These are phyloP conservation scores for Pholis gunnellus DNA, from an alignment of 2,113 vertebrate genomes.

Conservation along the genomic window DNA sequence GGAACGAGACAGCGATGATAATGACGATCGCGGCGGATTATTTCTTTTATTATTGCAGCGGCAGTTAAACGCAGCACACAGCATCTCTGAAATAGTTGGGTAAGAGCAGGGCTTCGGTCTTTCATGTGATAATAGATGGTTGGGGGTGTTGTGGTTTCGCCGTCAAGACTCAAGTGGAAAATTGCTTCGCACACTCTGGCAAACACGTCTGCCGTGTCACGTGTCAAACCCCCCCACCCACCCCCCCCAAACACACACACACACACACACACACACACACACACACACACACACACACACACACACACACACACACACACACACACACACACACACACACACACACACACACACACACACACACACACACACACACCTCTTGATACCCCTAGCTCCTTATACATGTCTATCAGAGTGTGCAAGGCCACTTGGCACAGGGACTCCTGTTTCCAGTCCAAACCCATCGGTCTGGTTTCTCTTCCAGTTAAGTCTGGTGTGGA, in stretches of 20 bases:
- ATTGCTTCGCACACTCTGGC: slow-evolving; percentile 70
- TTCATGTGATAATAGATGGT: slow-evolving; percentile 77
- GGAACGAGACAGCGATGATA: slow-evolving; percentile 37
- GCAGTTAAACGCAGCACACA: slow-evolving; percentile 47
- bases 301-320: slow-evolving; percentile 35
- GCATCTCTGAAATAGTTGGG: slow-evolving; percentile 58
- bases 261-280: slow-evolving; percentile 24
- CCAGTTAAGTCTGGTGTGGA: slow-evolving; percentile 49
- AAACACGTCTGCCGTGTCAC: slow-evolving; percentile 66
- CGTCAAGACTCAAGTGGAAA: slow-evolving; percentile 79
- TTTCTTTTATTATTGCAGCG: slow-evolving; percentile 55
- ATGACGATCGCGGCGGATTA: slow-evolving; percentile 40
- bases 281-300: too few species aligned
- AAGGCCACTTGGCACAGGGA: slow-evolving; percentile 52
- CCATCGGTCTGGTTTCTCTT: slow-evolving; percentile 61
- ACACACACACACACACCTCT: slow-evolving; percentile 37
- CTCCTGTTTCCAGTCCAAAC: slow-evolving; percentile 65
- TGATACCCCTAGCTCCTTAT: slow-evolving; percentile 49
- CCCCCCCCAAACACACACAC: neutral
- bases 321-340: slow-evolving; percentile 3
- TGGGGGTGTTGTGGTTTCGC: slow-evolving; percentile 68
- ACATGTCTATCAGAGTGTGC: slow-evolving; percentile 55
- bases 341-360: neutral
- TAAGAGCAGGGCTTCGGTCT: slow-evolving; percentile 62
- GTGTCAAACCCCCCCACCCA: slow-evolving; percentile 35